A percentile compares a stretch with the other conserved stretches of the same genome.
phyloP scores from a whole-genome alignment of 2,888 invertebrate species.

The Acanthosepion esculentum region DNA sequence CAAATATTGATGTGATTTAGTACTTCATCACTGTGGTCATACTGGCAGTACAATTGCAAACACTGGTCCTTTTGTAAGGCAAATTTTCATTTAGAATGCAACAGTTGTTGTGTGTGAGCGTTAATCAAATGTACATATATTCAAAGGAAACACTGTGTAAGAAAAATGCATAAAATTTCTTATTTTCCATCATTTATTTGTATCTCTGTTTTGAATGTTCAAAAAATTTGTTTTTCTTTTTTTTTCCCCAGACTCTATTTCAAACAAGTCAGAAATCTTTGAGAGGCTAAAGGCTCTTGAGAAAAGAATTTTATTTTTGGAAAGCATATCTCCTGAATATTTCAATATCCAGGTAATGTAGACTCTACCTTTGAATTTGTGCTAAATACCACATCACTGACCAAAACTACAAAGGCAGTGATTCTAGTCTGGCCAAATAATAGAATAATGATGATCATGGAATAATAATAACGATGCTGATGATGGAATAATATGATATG shows the following conservation, averaged over 20 bases:
- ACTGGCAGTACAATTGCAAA: too few relatives aligned
- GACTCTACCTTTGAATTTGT: background rate
- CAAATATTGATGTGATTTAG: too few relatives aligned
- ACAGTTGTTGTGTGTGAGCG: too few relatives aligned
- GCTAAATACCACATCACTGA: too few relatives aligned
- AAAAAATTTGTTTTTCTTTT: background rate
- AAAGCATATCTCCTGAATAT: slow-evolving; percentile 88
- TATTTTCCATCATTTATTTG: slow-evolving; percentile 35
- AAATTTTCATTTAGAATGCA: too few relatives aligned
- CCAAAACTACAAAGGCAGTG: too few relatives aligned
- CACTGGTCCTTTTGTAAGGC: too few relatives aligned
- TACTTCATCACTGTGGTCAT: too few relatives aligned
- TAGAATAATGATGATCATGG: too few relatives aligned
- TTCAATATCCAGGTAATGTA: slow-evolving; percentile 68
- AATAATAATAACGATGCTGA: too few relatives aligned
- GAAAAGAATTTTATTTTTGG: slow-evolving; percentile 83
- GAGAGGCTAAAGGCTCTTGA: slow-evolving; percentile 84
- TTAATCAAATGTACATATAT: background rate
- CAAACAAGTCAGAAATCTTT: slow-evolving; percentile 79
- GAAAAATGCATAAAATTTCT: slow-evolving; percentile 46
- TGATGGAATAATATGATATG: too few relatives aligned
- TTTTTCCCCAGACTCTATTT: slow-evolving; percentile 50
- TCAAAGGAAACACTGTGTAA: background rate
- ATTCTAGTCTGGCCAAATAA: too few relatives aligned
- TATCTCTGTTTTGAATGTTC: background rate